Evolutionary conservation across 2,888 invertebrate species (phyloP), one percentile per base, ranked within the genome.

Genomic region (Zootermopsis nevadensis): DNA sequence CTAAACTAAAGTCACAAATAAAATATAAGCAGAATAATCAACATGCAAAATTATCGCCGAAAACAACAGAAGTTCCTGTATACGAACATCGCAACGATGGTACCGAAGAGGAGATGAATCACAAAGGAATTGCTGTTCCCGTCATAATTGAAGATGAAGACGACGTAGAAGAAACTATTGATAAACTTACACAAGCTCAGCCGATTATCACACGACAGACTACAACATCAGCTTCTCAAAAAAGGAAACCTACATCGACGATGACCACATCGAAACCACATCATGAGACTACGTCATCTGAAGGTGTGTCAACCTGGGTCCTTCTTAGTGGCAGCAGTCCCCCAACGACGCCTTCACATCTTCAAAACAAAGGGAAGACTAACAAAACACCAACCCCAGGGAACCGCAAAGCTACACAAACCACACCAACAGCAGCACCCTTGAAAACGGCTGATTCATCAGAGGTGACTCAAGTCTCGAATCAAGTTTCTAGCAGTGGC

Each of bases 241-340:
- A 38, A 42, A 81, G 42, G 24, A 67, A 38, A 35, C 19, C 67
- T 27, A 48, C 67, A n/a, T 30, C 30, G 19, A 35, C 80, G 31
- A 66, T 91, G 77, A 92, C 92, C 22, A 55, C 55, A 1, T 1
- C 27, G 6, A 79, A n/a, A 19, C 79, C 79, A 7, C n/a, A 53
- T 66, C 27, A 66, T 35, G 79, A 79, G 7, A 15, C 66, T 1
- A 60, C 79, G 35, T 92, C 92, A 82, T 85, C 86, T 0, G 93
- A 93, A 87, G 94, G 94, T 0, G 91, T 95, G 84, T 95, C 95
- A 0, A 95, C 95, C 0, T 95, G 95, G 95, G 93, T 95, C 84
- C 90, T 95, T 30, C 88, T 95, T 30, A 95, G 94, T 66, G 91
- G 92, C 15, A 86, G 86, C 31, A 86, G 86, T n/a, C 84, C 86